Evolutionary conservation across 2,113 vertebrate species (phyloP).

Genomic region (Diadophis punctatus): DNA sequence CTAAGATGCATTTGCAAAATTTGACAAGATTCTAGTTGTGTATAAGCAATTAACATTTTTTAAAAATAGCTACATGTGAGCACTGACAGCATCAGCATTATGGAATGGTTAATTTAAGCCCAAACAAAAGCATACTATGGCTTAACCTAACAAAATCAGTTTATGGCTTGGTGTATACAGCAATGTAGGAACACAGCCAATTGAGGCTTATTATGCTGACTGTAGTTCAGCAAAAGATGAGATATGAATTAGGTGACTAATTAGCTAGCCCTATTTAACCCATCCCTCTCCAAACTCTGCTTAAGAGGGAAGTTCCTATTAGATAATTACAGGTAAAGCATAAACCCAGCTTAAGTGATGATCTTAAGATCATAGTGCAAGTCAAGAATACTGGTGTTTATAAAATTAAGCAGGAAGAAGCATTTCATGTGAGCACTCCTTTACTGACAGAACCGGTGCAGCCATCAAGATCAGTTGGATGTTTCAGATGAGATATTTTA

Average conservation of each 20-base stretch:
- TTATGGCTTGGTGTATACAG: neutral
- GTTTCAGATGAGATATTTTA: neutral
- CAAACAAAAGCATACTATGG: neutral
- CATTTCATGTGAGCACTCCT: neutral
- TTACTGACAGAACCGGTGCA: neutral
- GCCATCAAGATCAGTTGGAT: neutral
- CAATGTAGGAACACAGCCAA: neutral
- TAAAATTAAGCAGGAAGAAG: neutral
- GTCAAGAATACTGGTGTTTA: neutral
- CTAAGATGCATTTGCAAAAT: neutral
- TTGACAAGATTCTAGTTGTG: neutral
- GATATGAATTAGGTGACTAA: neutral
- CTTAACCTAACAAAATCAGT: neutral
- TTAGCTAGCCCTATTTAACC: neutral
- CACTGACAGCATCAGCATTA: no score
- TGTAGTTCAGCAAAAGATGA: neutral
- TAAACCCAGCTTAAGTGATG: neutral
- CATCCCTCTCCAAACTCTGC: neutral
- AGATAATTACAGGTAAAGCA: neutral
- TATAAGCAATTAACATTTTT: neutral
- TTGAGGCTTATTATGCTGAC: neutral
- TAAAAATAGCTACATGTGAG: neutral
- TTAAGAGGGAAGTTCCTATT: neutral
- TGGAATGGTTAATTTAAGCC: neutral
- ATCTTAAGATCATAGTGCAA: neutral